Base-by-base conservation (phyloP, 2,113 vertebrate genomes). In the Onychorhynchus coronatus region DNA sequence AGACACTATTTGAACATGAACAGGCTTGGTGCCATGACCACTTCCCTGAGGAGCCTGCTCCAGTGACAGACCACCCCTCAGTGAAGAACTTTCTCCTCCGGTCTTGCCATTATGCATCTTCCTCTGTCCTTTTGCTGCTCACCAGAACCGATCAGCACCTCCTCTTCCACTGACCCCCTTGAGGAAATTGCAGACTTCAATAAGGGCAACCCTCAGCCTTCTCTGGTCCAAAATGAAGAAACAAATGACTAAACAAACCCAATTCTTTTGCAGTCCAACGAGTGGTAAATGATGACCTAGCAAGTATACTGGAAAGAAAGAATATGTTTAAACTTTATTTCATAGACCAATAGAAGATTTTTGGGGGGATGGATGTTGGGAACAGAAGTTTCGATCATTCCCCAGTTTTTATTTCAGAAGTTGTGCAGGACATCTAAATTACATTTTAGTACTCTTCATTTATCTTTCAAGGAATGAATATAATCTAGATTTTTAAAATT, bases 161-260 rank as follows among this genome's bases (percentile, higher is more conserved):
- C 11, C 18, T 5, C 10, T 24, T 41, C 15, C 2, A 3, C 19
- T 24, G 23, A 12, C 10, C 15, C 5, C 4, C 7, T n/a, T 49
- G 35, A 47, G n/a, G 56, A 35, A 35, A 6, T 22, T 58, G 33
- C 33, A 58, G 56, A 14, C 56, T 58, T 7, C 33, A 23, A 35
- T 6, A 23, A 58, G 33, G n/a, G 23, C 23, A 61, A 37, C 17
- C 5, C 11, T 66, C 13, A 58, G 9, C 13, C 33, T 58, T 58
- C 42, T 33, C 15, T 30, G 30, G 19, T 39, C 11, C 21, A 52
- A 59, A 37, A 21, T 61, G 35, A 58, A 58, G 33, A 58, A 23
- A 58, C 6, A 58, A 58, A 22, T 35, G 56, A 23, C 33, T 24
- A 58, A 58, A 35, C 33, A 9, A 52, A 24, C 16, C 19, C 22